These are phyloP conservation scores for Astreopora myriophthalma DNA, from an alignment of 64 coral and sea anemone genomes.

Conservation along the genomic window DNA sequence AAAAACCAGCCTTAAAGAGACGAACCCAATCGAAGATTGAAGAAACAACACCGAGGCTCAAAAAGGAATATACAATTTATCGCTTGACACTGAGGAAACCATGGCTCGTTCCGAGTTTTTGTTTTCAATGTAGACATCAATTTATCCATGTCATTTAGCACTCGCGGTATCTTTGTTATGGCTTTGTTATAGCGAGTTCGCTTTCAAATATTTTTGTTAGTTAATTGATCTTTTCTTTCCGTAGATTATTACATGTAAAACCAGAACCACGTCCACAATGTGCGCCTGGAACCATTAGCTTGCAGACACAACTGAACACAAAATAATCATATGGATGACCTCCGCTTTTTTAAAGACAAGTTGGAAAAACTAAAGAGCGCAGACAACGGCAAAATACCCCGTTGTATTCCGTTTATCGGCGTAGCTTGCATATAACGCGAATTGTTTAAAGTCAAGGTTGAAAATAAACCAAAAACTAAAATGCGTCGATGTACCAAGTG, in stretches of 20 bases:
- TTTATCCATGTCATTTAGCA: neutral
- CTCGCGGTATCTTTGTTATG: neutral
- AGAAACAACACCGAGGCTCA: neutral
- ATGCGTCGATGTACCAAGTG: too few relatives aligned
- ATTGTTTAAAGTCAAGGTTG: too few relatives aligned
- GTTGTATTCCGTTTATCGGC: too few relatives aligned
- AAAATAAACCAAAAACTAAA: too few relatives aligned
- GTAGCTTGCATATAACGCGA: too few relatives aligned
- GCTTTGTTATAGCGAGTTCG: neutral
- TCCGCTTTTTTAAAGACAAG: too few relatives aligned
- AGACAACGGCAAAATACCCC: too few relatives aligned
- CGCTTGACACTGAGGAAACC: neutral
- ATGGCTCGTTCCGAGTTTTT: neutral
- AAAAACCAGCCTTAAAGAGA: constrained; percentile 2
- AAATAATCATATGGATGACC: too few relatives aligned
- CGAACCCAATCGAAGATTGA: neutral
- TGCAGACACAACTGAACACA: neutral
- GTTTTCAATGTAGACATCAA: neutral
- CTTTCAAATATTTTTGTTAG: neutral
- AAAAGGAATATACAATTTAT: neutral
- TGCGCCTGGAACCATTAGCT: too few relatives aligned
- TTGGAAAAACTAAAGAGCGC: too few relatives aligned
- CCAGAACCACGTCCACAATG: neutral
- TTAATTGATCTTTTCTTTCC: neutral
- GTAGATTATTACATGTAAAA: neutral